A percentile compares a stretch with the other conserved stretches of the same genome.
Conservation (phyloP, 2,797 vertebrate species). For the Mallotus villosus region DNA sequence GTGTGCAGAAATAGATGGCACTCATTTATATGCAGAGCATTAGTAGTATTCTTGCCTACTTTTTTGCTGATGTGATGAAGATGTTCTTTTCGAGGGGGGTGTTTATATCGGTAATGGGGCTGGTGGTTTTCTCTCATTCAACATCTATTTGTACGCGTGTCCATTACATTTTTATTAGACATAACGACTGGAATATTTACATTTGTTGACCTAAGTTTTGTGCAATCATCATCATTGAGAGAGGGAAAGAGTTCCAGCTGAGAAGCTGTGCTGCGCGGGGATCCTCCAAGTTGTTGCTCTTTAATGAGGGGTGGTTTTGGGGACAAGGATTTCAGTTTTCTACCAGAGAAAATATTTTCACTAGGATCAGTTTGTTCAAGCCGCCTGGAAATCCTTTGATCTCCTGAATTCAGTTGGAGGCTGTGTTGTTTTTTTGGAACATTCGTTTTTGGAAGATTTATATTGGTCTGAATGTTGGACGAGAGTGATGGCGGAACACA, state of each 20-base stretch:
- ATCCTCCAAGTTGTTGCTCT: no score
- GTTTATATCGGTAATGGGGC: background rate
- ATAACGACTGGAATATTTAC: background rate
- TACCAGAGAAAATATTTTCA: slow-evolving; percentile 18
- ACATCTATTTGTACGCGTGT: background rate
- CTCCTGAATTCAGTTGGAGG: background rate
- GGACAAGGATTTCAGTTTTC: background rate
- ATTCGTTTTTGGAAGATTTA: slow-evolving; percentile 12
- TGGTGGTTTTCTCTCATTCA: background rate
- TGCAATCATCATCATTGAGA: background rate
- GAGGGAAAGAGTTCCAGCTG: background rate
- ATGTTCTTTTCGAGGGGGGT: background rate
- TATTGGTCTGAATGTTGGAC: slow-evolving; percentile 24
- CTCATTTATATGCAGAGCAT: slow-evolving; percentile 1
- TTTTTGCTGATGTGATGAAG: background rate
- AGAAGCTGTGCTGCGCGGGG: background rate
- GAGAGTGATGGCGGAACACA: slow-evolving; percentile 19
- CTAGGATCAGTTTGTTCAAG: background rate
- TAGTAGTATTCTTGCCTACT: no score
- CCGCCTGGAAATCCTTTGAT: background rate
- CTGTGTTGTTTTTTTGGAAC: slow-evolving; percentile 3
- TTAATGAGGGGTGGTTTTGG: background rate
- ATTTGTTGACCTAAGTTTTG: background rate
- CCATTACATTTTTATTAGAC: background rate
- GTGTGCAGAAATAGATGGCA: slow-evolving; percentile 18